These are phyloP conservation scores for Poecile atricapillus DNA, from an alignment of 2,113 vertebrate species.

Conservation along the genomic window DNA sequence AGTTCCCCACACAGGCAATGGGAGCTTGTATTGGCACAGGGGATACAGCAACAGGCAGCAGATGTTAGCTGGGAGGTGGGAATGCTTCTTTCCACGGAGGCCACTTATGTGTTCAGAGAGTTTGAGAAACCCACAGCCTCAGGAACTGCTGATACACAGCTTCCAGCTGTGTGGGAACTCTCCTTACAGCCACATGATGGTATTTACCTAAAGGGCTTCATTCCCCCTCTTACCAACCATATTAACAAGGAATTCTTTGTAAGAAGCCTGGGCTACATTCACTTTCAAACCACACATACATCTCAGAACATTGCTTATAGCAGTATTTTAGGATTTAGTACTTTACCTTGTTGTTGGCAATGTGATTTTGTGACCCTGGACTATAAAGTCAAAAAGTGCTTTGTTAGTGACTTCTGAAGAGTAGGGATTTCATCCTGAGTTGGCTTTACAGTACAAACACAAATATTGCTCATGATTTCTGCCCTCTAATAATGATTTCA, in stretches of 20 bases:
- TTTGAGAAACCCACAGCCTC: not conserved
- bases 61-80: not conserved
- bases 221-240: not conserved
- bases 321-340: not conserved
- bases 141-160: not conserved
- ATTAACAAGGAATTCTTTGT: not conserved
- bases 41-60: not conserved
- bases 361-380: not conserved
- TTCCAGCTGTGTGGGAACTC: not conserved
- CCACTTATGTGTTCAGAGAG: accelerated
- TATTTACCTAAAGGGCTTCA: not conserved
- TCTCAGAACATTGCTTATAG: not conserved
- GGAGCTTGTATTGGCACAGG: not conserved
- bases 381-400: not conserved
- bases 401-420: not conserved
- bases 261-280: not conserved
- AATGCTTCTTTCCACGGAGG: not conserved
- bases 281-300: not conserved
- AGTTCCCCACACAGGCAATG: not conserved
- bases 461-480: not conserved
- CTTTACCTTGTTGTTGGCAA: not conserved
- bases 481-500: not conserved
- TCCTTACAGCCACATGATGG: not conserved
- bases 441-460: not conserved
- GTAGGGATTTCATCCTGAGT: not conserved